Conservation (phyloP, 2,797 vertebrate species). For the Cheirogaleus major region DNA sequence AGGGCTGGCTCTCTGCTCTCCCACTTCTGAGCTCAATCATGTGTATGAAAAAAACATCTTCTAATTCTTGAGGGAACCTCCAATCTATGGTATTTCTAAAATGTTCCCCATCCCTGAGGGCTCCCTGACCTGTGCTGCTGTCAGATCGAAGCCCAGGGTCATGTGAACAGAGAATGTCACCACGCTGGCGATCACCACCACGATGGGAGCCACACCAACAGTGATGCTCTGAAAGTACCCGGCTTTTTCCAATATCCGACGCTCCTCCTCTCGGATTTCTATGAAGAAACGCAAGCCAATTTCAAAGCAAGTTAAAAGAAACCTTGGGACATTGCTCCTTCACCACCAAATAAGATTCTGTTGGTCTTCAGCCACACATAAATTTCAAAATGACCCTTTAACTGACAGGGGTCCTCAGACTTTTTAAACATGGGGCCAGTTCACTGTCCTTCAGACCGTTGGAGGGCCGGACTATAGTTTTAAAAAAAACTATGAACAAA, state of each 20-base stretch:
- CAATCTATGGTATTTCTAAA: background rate
- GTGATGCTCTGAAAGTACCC: slow-evolving; percentile 97
- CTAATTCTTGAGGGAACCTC: background rate
- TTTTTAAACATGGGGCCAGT: no score
- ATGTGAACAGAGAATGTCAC: slow-evolving; percentile 95
- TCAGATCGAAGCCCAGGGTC: slow-evolving; percentile 94
- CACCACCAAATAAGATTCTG: background rate
- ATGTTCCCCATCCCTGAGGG: background rate
- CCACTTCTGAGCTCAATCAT: background rate
- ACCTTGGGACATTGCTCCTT: background rate
- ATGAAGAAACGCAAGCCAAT: slow-evolving; percentile 34
- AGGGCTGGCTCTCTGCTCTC: background rate
- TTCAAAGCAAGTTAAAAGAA: background rate
- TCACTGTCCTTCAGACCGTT: no score
- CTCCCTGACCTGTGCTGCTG: slow-evolving; percentile 91
- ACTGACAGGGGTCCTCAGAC: no score
- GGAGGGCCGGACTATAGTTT: no score
- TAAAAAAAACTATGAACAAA: no score
- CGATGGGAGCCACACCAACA: slow-evolving; percentile 94
- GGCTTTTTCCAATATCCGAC: slow-evolving; percentile 89
- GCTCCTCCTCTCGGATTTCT: slow-evolving; percentile 94
- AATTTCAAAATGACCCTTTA: background rate
- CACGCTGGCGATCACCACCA: slow-evolving; percentile 95
- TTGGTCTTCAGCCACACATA: background rate
- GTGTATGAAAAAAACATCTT: background rate